These are phyloP conservation scores for Aplysina aerophoba DNA, from an alignment of 37 sponge, comb jelly and placozoan species.

Conservation along the genomic window DNA sequence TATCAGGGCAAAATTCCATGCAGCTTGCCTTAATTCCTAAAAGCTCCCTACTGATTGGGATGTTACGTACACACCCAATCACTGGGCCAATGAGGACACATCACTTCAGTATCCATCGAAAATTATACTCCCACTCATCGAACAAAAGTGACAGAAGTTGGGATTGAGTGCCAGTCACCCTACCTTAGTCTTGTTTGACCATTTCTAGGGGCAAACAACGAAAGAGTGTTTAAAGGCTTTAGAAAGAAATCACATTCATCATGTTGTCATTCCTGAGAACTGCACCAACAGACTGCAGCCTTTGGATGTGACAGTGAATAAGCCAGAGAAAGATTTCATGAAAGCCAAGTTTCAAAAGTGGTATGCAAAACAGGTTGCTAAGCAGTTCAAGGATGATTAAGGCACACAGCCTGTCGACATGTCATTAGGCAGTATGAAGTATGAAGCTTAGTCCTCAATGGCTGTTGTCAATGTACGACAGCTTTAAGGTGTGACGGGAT, in stretches of 20 bases:
- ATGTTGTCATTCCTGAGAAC: constrained; percentile 52
- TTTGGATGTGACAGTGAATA: constrained; percentile 68
- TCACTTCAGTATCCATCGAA: constrained; percentile 48
- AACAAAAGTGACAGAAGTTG: constrained; percentile 6
- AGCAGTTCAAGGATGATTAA: constrained; percentile 33
- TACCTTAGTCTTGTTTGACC: constrained; percentile 50
- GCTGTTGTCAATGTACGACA: constrained; percentile 27
- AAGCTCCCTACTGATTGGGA: constrained; percentile 58
- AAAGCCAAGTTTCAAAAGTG: constrained; percentile 43
- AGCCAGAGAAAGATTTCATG: constrained; percentile 54
- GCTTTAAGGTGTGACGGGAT: background rate
- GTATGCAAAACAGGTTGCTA: constrained; percentile 48
- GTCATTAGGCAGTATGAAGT: constrained; percentile 24
- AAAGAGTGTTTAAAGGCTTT: constrained; percentile 10
- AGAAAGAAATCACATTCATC: constrained; percentile 54
- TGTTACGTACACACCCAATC: constrained; percentile 59
- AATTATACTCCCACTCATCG: constrained; percentile 51
- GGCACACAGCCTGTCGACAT: constrained; percentile 22
- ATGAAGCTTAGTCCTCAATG: constrained; percentile 16
- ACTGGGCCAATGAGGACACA: constrained; percentile 63
- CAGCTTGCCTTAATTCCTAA: constrained; percentile 39
- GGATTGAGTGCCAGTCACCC: background rate
- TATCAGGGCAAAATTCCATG: constrained; percentile 54
- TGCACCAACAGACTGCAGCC: constrained; percentile 57
- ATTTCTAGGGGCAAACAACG: constrained; percentile 29